These are phyloP conservation scores for Cryptus viduatorius DNA, from an alignment of 2,888 invertebrate genomes.

Conservation along the genomic window DNA sequence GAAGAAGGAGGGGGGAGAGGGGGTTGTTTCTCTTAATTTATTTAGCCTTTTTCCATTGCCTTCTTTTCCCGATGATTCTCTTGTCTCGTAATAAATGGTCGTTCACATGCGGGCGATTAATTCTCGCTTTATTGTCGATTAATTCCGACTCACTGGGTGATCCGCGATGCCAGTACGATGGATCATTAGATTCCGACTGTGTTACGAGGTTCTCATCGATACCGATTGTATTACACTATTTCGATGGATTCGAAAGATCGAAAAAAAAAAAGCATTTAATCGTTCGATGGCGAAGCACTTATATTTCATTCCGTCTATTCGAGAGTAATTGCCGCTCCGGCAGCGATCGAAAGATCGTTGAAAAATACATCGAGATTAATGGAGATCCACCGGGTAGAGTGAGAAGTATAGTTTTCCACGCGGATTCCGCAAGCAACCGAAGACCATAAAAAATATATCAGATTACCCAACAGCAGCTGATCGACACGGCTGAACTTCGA, in stretches of 20 bases:
- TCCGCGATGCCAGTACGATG: slow-evolving; percentile 19
- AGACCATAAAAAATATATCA: slow-evolving; percentile 49
- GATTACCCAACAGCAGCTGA: slow-evolving; percentile 62
- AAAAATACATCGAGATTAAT: slow-evolving; percentile 42
- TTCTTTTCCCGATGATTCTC: slow-evolving; percentile 31
- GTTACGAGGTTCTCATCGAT: slow-evolving; percentile 33
- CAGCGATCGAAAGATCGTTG: slow-evolving; percentile 1
- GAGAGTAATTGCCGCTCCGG: background rate
- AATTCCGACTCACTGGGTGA: slow-evolving; percentile 44
- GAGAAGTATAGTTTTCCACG: slow-evolving; percentile 5
- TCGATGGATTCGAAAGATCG: background rate
- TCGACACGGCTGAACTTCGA: slow-evolving; percentile 27
- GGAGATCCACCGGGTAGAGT: slow-evolving; percentile 6
- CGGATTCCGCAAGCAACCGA: slow-evolving; percentile 21
- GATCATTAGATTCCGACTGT: slow-evolving; percentile 36
- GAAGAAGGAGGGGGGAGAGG: background rate
- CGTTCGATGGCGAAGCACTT: slow-evolving; percentile 1
- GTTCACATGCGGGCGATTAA: slow-evolving; percentile 54
- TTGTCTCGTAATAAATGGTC: slow-evolving; percentile 51
- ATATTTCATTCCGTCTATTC: slow-evolving; percentile 28
- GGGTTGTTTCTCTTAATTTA: slow-evolving; percentile 27
- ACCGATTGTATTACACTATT: slow-evolving; percentile 11
- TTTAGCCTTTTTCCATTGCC: slow-evolving; percentile 20
- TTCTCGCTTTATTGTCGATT: slow-evolving; percentile 53
- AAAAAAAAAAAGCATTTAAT: slow-evolving; percentile 1